Percentiles rank a stretch among this genome's conserved stretches.
Evolutionary conservation across 1,140 invertebrate genomes (phyloP).

Genomic region (Stegodyphus mimosarum): DNA sequence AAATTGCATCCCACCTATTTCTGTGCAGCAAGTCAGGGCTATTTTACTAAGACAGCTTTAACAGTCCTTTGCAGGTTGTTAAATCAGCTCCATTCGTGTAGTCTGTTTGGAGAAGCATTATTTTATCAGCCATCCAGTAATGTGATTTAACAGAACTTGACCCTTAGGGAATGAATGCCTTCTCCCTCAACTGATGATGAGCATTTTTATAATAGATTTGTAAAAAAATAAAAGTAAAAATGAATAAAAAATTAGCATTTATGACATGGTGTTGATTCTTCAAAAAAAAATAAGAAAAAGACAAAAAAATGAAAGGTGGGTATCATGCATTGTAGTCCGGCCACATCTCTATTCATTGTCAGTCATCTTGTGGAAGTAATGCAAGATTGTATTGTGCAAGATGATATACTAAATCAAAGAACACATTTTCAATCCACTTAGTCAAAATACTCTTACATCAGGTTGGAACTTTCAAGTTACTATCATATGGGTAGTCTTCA

Average conservation of each 20-base stretch:
- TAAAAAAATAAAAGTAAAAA: slow-evolving; percentile 40
- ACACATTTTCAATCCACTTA: slow-evolving; percentile 8
- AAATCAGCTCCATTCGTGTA: slow-evolving; percentile 15
- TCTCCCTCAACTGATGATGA: slow-evolving; percentile 37
- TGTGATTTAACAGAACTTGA: slow-evolving; percentile 28
- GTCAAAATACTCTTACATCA: slow-evolving; percentile 11
- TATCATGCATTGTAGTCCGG: slow-evolving; percentile 32
- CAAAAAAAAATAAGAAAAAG: neutral
- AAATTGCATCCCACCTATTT: slow-evolving; percentile 53
- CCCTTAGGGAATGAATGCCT: slow-evolving; percentile 25
- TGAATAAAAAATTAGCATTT: slow-evolving; percentile 29
- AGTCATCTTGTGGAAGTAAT: slow-evolving; percentile 23
- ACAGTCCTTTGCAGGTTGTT: slow-evolving; percentile 20
- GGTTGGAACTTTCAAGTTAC: slow-evolving; percentile 11
- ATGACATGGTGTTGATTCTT: slow-evolving; percentile 18
- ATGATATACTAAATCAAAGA: slow-evolving; percentile 38
- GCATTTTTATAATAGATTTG: slow-evolving; percentile 54
- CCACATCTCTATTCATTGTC: slow-evolving; percentile 33
- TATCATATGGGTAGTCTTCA: slow-evolving; percentile 19
- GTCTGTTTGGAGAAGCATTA: slow-evolving; percentile 36
- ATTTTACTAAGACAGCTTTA: slow-evolving; percentile 35
- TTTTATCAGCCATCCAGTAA: slow-evolving; percentile 54
- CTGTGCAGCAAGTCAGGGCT: slow-evolving; percentile 29
- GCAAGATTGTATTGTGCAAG: slow-evolving; percentile 35
- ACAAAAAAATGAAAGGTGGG: slow-evolving; percentile 40